Percentiles rank a stretch among this genome's conserved stretches.
Evolutionary conservation across 2,888 invertebrate species (phyloP).

Genomic region (Galerucella pusilla): DNA sequence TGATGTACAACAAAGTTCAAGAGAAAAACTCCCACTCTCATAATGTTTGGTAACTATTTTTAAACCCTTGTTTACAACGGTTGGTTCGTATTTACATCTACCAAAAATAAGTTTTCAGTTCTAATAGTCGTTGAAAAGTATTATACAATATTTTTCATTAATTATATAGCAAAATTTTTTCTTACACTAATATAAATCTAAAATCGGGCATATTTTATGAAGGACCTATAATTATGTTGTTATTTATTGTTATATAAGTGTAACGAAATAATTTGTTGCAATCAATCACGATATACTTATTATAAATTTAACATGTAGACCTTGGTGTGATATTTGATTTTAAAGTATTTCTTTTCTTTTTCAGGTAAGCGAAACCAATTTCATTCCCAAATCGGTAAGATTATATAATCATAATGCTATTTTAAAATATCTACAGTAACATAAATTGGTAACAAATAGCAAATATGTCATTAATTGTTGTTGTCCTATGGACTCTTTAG

Average conservation of each 20-base stretch:
- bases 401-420: no score
- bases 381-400: constrained; percentile 6
- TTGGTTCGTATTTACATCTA: neutral
- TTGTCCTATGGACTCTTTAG: no score
- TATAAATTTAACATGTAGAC: neutral
- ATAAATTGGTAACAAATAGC: no score
- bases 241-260: constrained; percentile 11
- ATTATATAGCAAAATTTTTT: neutral
- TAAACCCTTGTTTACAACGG: neutral
- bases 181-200: neutral
- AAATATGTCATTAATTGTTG: no score
- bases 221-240: constrained; percentile 18
- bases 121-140: neutral
- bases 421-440: no score
- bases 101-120: neutral
- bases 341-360: constrained; percentile 2
- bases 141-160: neutral
- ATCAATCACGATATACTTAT: neutral
- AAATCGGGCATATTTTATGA: neutral
- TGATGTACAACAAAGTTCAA: neutral
- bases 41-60: neutral
- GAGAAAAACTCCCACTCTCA: neutral
- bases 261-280: constrained; percentile 4
- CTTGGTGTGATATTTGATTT: constrained; percentile 1
- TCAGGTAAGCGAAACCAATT: neutral